Base-by-base conservation (phyloP, 1,140 invertebrate species). In the Apis florea region DNA sequence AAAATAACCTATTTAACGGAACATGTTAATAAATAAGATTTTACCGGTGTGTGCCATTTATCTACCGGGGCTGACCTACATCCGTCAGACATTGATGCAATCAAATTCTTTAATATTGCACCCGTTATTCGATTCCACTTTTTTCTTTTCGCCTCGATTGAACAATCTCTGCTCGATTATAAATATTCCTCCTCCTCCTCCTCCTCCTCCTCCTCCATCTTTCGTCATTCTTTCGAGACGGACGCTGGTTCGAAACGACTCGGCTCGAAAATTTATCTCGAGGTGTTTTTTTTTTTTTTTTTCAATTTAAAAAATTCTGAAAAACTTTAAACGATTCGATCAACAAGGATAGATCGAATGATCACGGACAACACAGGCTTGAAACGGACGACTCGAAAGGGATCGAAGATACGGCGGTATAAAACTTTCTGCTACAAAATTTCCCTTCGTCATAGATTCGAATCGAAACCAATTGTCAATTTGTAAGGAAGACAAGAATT, bases 41-140 rank as follows among this genome's bases (percentile, higher is more conserved):
- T 70, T 26, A 15, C 49, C 59, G 53, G 10, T 17, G 31, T 17
- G 31, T 54, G 21, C 53, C 40, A 51, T 67, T 67, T 67, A 67
- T 64, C 54, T 59, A 67, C 26, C 17, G 63, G 13, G 24, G 31
- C 47, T 68, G 79, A 81, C 79, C 79, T 51, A 74, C 53, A 81
- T 81, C 21, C 61, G 40, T 51, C 40, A 66, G 63, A 58, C 53
- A 49, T 49, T 40, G 54, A 58, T 59, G 63, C 72, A 53, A 67
- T 81, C 19, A 80, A 66, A 75, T 75, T 58, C 79, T 31, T 79
- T 67, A 67, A 81, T 81, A 75, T 58, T 81, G 13, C 51, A 81
- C 10, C 2, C 6, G 61, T 8, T 17, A 17, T 58, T 67, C 61
- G 72, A 58, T 75, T 75, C 51, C 13, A 26, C 31, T 13, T n/a